Conservation (phyloP, 2,113 vertebrate species). For the Carassius gibelio region DNA sequence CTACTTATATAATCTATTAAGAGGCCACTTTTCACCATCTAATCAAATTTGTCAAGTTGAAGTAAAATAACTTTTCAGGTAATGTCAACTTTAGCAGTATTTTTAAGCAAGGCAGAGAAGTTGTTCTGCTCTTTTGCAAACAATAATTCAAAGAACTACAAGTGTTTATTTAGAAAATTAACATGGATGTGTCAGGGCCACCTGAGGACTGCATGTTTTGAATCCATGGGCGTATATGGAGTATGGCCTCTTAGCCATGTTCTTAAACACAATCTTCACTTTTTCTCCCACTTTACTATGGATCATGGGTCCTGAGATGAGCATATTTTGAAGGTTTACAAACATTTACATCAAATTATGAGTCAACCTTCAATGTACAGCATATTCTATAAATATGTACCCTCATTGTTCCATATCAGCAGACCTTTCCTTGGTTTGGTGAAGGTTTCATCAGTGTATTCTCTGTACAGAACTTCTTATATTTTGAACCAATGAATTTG, state of each 20-base stretch:
- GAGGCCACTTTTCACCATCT: no score
- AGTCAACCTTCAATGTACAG: neutral
- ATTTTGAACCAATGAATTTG: conserved; percentile 88
- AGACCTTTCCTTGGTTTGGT: conserved; percentile 71
- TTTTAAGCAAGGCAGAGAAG: neutral
- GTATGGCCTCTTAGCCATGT: conserved; percentile 87
- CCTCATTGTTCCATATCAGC: conserved; percentile 85
- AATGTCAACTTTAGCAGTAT: neutral
- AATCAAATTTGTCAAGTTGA: neutral
- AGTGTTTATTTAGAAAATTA: conserved; percentile 5
- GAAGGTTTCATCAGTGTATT: conserved; percentile 86
- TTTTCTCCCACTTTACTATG: conserved; percentile 78
- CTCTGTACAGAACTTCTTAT: conserved; percentile 89
- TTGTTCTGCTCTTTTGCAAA: neutral
- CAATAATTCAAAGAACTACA: neutral
- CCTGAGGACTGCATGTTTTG: conserved; percentile 78
- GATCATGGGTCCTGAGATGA: conserved; percentile 82
- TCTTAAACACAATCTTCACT: conserved; percentile 88
- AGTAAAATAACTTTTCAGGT: neutral
- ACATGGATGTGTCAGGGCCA: conserved; percentile 76
- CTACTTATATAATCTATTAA: neutral
- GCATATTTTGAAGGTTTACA: neutral
- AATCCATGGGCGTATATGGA: conserved; percentile 93
- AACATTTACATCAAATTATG: neutral
- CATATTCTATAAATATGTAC: conserved; percentile 68